Base-by-base conservation (phyloP, 2,113 vertebrate genomes). In the Motacilla tschutschensis region DNA sequence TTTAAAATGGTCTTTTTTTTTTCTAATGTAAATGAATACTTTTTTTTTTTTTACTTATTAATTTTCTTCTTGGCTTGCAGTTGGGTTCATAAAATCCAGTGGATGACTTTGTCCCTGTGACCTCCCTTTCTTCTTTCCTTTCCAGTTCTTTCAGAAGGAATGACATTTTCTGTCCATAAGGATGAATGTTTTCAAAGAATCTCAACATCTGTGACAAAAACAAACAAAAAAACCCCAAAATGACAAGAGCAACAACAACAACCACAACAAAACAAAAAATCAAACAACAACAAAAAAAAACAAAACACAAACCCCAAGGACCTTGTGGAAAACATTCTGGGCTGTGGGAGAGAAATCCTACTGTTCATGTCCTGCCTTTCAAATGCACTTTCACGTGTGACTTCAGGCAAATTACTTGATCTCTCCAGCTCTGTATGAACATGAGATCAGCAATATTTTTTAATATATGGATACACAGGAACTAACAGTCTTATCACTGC, bases 371-470 rank as follows among this genome's bases (percentile, higher is more conserved):
- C 26, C 31, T 53, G 50, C n/a, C 17, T 89, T 88, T 71, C 28
- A 29, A 9, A 21, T 10, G 14, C 1, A 1, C 10, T 66, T 83
- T 74, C 44, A 53, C 4, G 4, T 31, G 15, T 63, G 28, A 81
- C 46, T 85, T 85, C 31, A 67, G 46, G 26, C n/a, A 90, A 88
- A 72, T 41, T 18, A 38, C 80, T 85, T 67, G 40, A 69, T 57
- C 25, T 83, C n/a, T 57, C 6, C 36, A 43, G 16, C 72, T 81
- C 62, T 84, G 7, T 53, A 43, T 33, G 48, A 43, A 14, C 60
- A 41, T 31, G 10, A 40, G 8, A 8, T 74, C 33, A 85, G 40
- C 7, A 59, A 48, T 63, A 55, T 9, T n/a, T 89, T 89, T 80
- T 43, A 43, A 25, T 46, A 8, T n/a, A 59, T 5, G 8, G 35